Evolutionary conservation across 2,888 invertebrate species (phyloP), one percentile per base, ranked within the genome.

Genomic region (Agonopterix alstromeriana): DNA sequence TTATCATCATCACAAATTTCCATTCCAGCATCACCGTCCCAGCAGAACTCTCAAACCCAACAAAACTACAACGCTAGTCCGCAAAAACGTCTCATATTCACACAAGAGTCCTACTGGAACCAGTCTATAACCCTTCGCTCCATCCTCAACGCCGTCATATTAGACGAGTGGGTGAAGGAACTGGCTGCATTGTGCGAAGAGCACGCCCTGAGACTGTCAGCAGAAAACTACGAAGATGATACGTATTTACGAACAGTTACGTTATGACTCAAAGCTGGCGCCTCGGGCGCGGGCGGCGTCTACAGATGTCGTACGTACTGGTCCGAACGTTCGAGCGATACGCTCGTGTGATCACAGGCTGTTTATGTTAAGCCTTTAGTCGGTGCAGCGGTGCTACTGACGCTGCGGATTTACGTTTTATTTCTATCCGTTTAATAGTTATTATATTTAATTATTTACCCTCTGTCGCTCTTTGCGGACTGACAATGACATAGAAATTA

Each of bases 91-190:
- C 73, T 73, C 0, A 53, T 75, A 1, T 86, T 88, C 70, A 83
- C 83, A 1, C 78, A 88, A 52, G 88, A 89, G 46, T 63, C 71
- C 1, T 89, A 85, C 58, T 89, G 89, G 89, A 79, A 79, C 59
- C 83, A 87, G 50, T 85, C 89, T 0, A 76, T 81, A 11, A 79
- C 83, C 0, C 67, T 82, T 2, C 79, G 85, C 0, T 77, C 84
- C 2, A 72, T 89, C 48, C 67, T 89, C 8, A 89, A 89, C 68
- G 97, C 98, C 1, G 94, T 99, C 5, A 87, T 99, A 43, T 86
- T 98, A 53, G 97, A 98, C 68, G 98, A 99, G 75, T 98, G 99
- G 95, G 90, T 98, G 0, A 97, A 98, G 77, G 98, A 98, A 83
- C 86, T 99, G 52, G 96, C 98, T 0, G 97, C 98, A 10, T 91